Evolutionary conservation across 2,797 vertebrate species (phyloP), one percentile per base, ranked within the genome.

Genomic region (Pseudotriccus pelzelni): DNA sequence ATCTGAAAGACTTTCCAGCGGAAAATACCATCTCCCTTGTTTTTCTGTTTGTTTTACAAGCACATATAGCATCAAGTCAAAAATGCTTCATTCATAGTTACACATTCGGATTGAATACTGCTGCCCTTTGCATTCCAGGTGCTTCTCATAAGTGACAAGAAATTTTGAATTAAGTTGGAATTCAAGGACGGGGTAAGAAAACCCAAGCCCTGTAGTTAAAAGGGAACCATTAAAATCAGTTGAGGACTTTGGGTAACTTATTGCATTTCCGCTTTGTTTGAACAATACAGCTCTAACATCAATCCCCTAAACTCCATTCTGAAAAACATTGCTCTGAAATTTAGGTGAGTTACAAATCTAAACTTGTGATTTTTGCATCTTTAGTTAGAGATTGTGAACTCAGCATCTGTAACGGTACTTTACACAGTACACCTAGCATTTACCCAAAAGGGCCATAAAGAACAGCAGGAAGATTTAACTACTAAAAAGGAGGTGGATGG

Each of bases 291-390:
- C 72, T 97, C 94, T 95, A 95, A 92, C 43, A 12, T 67, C 82
- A 94, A 79, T 64, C 83, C 85, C 69, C 96, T 87, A 75, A 96
- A 90, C 55, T 19, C 70, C 69, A 73, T 89, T 90, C 95, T 93
- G 77, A 92, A 85, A 95, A 96, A 86, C 47, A 95, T 58, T 79
- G 92, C 77, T 95, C 90, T 25, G 20, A 85, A 91, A 80, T 90
- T 95, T 92, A 93, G 83, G 87, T 70, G 72, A 96, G 80, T 94
- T 96, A 93, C 77, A 96, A 97, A 95, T 84, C 74, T 93, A 78
- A 46, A 96, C 4, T 10, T 63, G 90, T 21, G 79, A 94, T 79
- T 94, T 94, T 73, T 83, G 58, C 74, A 75, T 94, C 90, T 91
- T 75, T 92, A 94, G 96, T 96, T 93, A 97, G 74, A 96, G 84